Conservation (phyloP, 1,140 invertebrate genomes). For the Alviniconcha marisindica region DNA sequence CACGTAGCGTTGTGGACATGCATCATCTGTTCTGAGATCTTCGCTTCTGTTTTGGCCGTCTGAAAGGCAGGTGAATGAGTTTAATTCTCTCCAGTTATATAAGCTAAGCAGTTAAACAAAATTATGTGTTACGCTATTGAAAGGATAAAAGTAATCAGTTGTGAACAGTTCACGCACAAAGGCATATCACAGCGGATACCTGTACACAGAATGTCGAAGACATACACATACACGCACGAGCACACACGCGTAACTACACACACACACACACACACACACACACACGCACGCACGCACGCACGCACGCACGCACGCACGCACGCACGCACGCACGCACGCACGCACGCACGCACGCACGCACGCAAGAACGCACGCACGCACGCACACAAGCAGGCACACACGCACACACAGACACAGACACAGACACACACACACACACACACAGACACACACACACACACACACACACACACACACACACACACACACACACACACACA, state of each 20-base stretch:
- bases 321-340: neutral
- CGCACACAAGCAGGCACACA: neutral
- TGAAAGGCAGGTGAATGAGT: neutral
- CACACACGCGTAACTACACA: too few relatives aligned
- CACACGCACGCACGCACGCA: neutral
- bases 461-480: neutral
- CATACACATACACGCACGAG: too few relatives aligned
- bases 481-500: slow-evolving; percentile 19
- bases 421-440: slow-evolving; percentile 1
- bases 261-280: neutral
- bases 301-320: neutral
- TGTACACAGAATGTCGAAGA: too few relatives aligned
- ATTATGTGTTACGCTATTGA: too few relatives aligned
- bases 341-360: neutral
- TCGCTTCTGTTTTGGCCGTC: slow-evolving; percentile 29
- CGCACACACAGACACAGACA: neutral
- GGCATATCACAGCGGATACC: too few relatives aligned
- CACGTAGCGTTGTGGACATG: neutral
- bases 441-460: neutral
- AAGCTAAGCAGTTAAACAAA: too few relatives aligned
- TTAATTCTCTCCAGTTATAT: too few relatives aligned
- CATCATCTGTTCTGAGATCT: neutral
- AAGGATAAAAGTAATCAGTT: too few relatives aligned
- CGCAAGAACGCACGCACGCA: slow-evolving; percentile 2
- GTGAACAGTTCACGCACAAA: too few relatives aligned